A percentile compares a stretch with the other conserved stretches of the same genome.
Evolutionary conservation across 2,797 vertebrate species (phyloP).

Genomic region (Leucoraja ocellata): DNA sequence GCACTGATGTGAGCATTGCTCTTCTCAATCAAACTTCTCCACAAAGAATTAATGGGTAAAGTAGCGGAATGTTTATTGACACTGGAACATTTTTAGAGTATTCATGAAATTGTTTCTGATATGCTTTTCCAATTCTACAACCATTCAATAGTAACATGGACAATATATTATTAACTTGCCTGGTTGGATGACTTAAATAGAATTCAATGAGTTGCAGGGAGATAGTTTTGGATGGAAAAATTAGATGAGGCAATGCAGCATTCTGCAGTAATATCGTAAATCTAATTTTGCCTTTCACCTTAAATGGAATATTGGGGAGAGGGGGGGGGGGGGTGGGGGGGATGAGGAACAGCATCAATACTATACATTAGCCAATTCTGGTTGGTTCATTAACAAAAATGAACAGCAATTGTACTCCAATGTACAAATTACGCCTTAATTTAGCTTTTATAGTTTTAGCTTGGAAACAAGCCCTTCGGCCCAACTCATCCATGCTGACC

Average conservation of each 20-base stretch:
- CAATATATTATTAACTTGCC: not conserved
- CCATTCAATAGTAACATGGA: not conserved
- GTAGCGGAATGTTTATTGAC: not conserved
- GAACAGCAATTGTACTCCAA: not conserved
- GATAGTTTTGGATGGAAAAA: not conserved
- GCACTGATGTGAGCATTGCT: not conserved
- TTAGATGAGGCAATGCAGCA: not conserved
- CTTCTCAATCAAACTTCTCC: not conserved
- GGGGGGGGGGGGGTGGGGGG: no score
- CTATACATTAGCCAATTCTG: not conserved
- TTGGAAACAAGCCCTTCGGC: no score
- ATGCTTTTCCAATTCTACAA: not conserved
- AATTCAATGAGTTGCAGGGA: not conserved
- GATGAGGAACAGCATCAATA: not conserved
- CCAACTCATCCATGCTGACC: no score
- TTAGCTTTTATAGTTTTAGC: not conserved
- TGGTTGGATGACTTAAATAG: not conserved
- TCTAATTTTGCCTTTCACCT: not conserved
- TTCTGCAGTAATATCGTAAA: not conserved
- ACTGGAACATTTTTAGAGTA: not conserved
- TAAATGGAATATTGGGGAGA: not conserved
- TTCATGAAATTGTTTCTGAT: not conserved
- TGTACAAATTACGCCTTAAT: not conserved
- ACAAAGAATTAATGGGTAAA: not conserved
- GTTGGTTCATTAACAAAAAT: not conserved